Evolutionary conservation across 2,888 invertebrate species (phyloP), one percentile per base, ranked within the genome.

Genomic region (Timema podura): DNA sequence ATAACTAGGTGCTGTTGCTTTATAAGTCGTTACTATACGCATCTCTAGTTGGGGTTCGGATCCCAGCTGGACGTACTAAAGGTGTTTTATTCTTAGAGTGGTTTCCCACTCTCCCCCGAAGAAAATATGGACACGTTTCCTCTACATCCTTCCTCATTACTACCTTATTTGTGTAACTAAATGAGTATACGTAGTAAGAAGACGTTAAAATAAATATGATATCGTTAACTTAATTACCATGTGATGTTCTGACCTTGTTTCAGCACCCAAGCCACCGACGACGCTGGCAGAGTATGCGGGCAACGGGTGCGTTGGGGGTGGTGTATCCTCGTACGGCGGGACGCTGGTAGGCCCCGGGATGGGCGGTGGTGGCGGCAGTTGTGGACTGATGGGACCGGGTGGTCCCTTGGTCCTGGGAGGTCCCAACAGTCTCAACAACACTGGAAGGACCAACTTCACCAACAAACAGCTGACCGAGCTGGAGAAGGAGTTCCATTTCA

Each of bases 401-500:
- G 64, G 51, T 44, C 45, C 30, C 46, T 15, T 46, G 80, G 83
- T 79, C 67, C 76, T 79, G 73, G 76, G 79, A 47, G 78, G 79
- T 13, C 79, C 83, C 64, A 84, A 82, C 74, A 83, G 83, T 73
- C 79, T 86, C 75, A 93, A 93, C 84, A 92, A 91, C 83, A 93
- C 95, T 13, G 97, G 97, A 49, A 87, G 99, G 69, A 99, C 99
- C 54, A 99, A 99, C 84, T 99, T 99, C 85, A 98, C 98, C 76
- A 99, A 98, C 83, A 98, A 98, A 83, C 99, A 99, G 82, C 88
- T 99, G 74, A 99, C 98, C 3, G 99, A 99, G 82, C 86, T 99
- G 75, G 99, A 99, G 82, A 99, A 99, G 81, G 98, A 99, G 82
- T 99, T 98, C 84, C 98, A 98, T 82, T 98, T 97, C 84, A 98